Base-by-base conservation (phyloP, 2,888 invertebrate genomes). In the Zaprionus obscuricornis region DNA sequence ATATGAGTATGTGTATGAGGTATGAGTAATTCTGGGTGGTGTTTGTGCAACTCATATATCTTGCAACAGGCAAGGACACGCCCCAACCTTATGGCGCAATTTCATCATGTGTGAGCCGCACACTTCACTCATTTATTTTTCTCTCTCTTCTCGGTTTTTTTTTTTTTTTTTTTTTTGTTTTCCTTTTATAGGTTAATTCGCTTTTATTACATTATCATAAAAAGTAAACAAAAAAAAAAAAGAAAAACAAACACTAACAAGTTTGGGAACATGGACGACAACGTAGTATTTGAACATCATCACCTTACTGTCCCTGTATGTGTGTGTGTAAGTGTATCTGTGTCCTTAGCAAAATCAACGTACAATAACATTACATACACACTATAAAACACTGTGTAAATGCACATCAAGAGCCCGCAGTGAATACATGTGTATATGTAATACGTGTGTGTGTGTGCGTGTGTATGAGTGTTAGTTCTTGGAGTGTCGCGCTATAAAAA, bases 121-220 rank as follows among this genome's bases (percentile, higher is more conserved):
- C 77, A 81, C 76, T 78, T 85, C n/a, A n/a, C n/a, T n/a, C n/a
- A n/a, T n/a, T n/a, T n/a, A n/a, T n/a, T n/a, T n/a, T n/a, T n/a
- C n/a, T n/a, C n/a, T n/a, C n/a, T n/a, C n/a, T n/a, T n/a, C n/a
- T n/a, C n/a, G n/a, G n/a, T n/a, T n/a, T n/a, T n/a, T n/a, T n/a
- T n/a, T n/a, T n/a, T n/a, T n/a, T n/a, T n/a, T n/a, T n/a, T n/a
- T n/a, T n/a, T n/a, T n/a, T n/a, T n/a, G n/a, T 86, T 85, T 72
- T 67, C 60, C 59, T 84, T 87, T 87, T 88, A 88, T 87, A 86
- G 88, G 88, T 87, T 87, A 88, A 87, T 87, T 87, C 78, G 78
- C 79, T 87, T 87, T 87, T 88, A 87, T 88, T 85, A 88, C 85
- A 81, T 74, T 78, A 81, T 83, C 85, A 85, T 88, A 88, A 88